Evolutionary conservation across 2,113 vertebrate genomes (phyloP).

Genomic region (Neodontobutis hainanensis): DNA sequence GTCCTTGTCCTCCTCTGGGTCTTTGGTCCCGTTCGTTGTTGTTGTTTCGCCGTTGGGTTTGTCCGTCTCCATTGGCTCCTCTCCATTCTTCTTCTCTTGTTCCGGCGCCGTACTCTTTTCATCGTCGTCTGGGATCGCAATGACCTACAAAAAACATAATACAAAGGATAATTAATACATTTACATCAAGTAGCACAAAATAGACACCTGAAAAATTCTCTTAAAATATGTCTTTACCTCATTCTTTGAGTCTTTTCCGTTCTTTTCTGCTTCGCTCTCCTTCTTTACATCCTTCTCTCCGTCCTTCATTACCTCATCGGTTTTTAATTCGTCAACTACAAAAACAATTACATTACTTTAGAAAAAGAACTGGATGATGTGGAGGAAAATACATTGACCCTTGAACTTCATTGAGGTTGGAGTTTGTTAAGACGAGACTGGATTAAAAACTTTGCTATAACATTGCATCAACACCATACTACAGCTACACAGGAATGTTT

Average conservation of each 20-base stretch:
- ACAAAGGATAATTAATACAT: not conserved
- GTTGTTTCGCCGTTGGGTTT: slow-evolving; percentile 49
- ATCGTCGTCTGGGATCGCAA: slow-evolving; percentile 77
- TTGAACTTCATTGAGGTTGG: no score
- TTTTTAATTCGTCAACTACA: slow-evolving; percentile 71
- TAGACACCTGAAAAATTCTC: not conserved
- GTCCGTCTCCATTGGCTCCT: slow-evolving; percentile 76
- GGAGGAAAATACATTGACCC: no score
- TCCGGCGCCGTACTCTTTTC: slow-evolving; percentile 73
- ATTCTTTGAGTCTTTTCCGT: slow-evolving; percentile 68
- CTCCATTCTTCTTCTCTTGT: slow-evolving; percentile 56
- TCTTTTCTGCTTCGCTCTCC: slow-evolving; percentile 72
- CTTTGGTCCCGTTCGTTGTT: slow-evolving; percentile 76
- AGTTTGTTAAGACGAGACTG: no score
- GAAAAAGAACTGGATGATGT: no score
- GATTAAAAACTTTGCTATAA: no score
- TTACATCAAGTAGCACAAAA: not conserved
- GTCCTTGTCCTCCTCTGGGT: slow-evolving; percentile 70
- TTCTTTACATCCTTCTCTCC: slow-evolving; percentile 75
- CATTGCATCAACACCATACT: no score
- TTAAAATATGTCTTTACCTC: slow-evolving; percentile 60
- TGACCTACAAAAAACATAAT: slow-evolving; percentile 67
- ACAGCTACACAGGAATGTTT: no score
- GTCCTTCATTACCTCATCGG: slow-evolving; percentile 67
- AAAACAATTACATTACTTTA: slow-evolving; percentile 2